These are phyloP conservation scores for Mechanitis mazaeus DNA, from an alignment of 2,888 invertebrate species.

Conservation along the genomic window DNA sequence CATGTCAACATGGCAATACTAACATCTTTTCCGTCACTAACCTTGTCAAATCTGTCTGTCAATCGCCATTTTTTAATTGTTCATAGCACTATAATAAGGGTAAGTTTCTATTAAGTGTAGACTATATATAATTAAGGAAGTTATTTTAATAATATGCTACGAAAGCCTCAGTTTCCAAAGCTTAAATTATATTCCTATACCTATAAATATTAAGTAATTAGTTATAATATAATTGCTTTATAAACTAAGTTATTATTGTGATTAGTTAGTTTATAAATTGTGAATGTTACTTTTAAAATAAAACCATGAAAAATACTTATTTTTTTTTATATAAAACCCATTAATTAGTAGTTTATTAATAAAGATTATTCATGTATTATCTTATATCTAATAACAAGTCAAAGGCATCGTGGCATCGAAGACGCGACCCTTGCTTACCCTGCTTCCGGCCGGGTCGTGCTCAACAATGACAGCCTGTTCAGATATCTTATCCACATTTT, in stretches of 20 bases:
- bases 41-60: no score
- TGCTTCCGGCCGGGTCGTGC: slow-evolving; percentile 36
- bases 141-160: slow-evolving; percentile 10
- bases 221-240: slow-evolving; percentile 23
- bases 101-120: slow-evolving; percentile 4
- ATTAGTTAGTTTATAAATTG: slow-evolving; percentile 41
- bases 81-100: no score
- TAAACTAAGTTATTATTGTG: slow-evolving; percentile 50
- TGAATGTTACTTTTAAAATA: slow-evolving; percentile 41
- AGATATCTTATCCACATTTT: slow-evolving; percentile 72
- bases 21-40: no score
- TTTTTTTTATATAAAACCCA: slow-evolving; percentile 3
- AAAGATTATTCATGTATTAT: not conserved
- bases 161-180: slow-evolving; percentile 54
- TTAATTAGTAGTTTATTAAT: not conserved
- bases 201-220: slow-evolving; percentile 25
- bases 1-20: no score
- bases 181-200: slow-evolving; percentile 35
- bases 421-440: slow-evolving; percentile 47
- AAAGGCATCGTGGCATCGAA: not conserved
- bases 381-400: not conserved
- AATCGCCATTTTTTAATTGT: not conserved
- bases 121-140: not conserved
- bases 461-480: slow-evolving; percentile 61
- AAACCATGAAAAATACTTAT: slow-evolving; percentile 20